A percentile compares a stretch with the other conserved stretches of the same genome.
phyloP scores from a whole-genome alignment of 2,113 vertebrate genomes.

The Nettapus auritus region DNA sequence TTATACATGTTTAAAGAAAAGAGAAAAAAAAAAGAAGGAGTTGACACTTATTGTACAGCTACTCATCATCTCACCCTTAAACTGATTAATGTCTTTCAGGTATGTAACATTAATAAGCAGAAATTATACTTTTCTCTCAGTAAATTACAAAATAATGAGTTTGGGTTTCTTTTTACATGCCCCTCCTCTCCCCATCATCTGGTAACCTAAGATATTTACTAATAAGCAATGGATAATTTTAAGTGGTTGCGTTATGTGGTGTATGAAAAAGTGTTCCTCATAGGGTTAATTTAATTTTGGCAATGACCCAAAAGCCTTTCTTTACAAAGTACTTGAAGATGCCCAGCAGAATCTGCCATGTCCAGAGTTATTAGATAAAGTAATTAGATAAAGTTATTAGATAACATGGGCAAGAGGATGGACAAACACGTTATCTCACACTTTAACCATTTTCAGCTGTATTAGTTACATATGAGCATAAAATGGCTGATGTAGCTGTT shows the following conservation, averaged over 20 bases:
- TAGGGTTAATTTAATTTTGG: neutral
- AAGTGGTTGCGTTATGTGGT: neutral
- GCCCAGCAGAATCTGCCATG: neutral
- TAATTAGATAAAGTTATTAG: neutral
- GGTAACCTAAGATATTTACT: neutral
- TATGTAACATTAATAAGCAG: neutral
- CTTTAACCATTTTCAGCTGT: neutral
- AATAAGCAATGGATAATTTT: neutral
- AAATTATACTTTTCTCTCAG: neutral
- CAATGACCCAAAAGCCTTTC: neutral
- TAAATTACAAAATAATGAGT: neutral
- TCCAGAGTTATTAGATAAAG: slow-evolving; percentile 3
- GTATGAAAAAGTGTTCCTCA: neutral
- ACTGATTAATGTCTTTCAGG: neutral
- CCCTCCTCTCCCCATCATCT: neutral
- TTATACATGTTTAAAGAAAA: neutral
- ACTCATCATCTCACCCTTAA: neutral
- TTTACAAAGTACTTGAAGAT: neutral
- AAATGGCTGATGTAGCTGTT: neutral
- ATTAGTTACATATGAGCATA: neutral
- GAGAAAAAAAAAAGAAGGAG: neutral
- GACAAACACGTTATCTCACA: neutral
- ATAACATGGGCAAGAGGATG: neutral
- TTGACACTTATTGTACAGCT: neutral
- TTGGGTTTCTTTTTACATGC: neutral